Conservation (phyloP, 1,140 invertebrate species). For the Harpegnathos saltator region DNA sequence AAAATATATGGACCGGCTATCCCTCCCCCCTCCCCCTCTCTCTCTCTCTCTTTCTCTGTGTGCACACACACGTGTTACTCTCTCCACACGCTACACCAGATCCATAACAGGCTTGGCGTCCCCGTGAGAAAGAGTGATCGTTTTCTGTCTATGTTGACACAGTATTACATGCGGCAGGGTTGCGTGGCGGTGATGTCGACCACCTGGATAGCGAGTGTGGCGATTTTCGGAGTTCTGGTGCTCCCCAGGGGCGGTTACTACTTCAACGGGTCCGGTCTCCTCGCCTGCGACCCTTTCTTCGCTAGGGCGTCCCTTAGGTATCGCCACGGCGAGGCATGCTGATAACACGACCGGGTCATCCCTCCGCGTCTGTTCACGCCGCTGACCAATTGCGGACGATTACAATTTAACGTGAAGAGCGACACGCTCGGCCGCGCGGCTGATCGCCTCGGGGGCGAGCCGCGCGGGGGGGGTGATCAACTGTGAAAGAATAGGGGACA, state of each 20-base stretch:
- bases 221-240: slow-evolving; percentile 92
- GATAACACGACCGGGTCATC: slow-evolving; percentile 15
- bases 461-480: slow-evolving; percentile 17
- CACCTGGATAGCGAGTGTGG: slow-evolving; percentile 93
- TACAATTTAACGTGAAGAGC: slow-evolving; percentile 35
- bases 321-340: not conserved
- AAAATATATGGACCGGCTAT: too few relatives aligned
- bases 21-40: too few relatives aligned
- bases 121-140: slow-evolving; percentile 55
- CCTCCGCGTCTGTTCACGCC: not conserved
- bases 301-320: slow-evolving; percentile 90
- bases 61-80: not conserved
- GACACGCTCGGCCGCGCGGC: not conserved
- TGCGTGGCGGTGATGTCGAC: slow-evolving; percentile 93
- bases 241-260: slow-evolving; percentile 93
- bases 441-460: not conserved
- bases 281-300: slow-evolving; percentile 95
- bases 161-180: slow-evolving; percentile 88
- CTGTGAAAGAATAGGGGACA: slow-evolving; percentile 48
- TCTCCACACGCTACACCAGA: not conserved
- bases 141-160: slow-evolving; percentile 73
- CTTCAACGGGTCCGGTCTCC: slow-evolving; percentile 93
- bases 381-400: slow-evolving; percentile 48
- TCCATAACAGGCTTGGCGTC: not conserved
- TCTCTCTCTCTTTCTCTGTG: too few relatives aligned